Conservation (phyloP, 1,140 invertebrate genomes). For the Drosophila dunni region DNA sequence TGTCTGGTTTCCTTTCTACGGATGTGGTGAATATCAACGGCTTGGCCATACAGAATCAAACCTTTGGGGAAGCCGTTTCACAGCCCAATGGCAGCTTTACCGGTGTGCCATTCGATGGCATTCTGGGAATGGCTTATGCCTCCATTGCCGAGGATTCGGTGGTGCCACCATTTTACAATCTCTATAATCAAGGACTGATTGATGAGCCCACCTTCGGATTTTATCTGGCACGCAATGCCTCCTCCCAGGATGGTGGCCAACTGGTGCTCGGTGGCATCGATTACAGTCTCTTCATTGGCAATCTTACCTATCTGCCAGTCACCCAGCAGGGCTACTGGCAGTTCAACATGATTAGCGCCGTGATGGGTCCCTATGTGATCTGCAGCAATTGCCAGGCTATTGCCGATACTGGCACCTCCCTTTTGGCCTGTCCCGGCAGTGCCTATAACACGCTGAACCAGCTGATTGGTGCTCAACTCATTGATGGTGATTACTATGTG, state of each 20-base stretch:
- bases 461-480: slow-evolving; percentile 45
- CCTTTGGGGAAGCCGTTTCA: slow-evolving; percentile 97
- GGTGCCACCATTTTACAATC: slow-evolving; percentile 96
- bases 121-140: slow-evolving; percentile 95
- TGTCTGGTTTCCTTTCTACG: slow-evolving; percentile 60
- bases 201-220: slow-evolving; percentile 95
- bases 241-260: slow-evolving; percentile 54
- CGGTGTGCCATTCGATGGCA: slow-evolving; percentile 98
- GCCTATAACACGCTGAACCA: slow-evolving; percentile 50
- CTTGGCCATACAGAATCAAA: slow-evolving; percentile 90
- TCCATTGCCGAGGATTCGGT: slow-evolving; percentile 95
- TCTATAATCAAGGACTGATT: slow-evolving; percentile 93
- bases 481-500: slow-evolving; percentile 56
- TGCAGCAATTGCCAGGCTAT: slow-evolving; percentile 88
- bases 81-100: slow-evolving; percentile 96
- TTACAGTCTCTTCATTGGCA: slow-evolving; percentile 53
- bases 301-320: slow-evolving; percentile 75
- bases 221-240: slow-evolving; percentile 89
- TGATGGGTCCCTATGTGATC: slow-evolving; percentile 56
- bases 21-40: slow-evolving; percentile 86
- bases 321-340: slow-evolving; percentile 81
- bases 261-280: slow-evolving; percentile 74
- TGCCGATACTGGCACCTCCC: slow-evolving; percentile 91
- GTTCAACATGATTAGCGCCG: slow-evolving; percentile 64
- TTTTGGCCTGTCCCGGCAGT: slow-evolving; percentile 88